Base-by-base conservation (phyloP, 2,113 vertebrate species). In the Sorex araneus region DNA sequence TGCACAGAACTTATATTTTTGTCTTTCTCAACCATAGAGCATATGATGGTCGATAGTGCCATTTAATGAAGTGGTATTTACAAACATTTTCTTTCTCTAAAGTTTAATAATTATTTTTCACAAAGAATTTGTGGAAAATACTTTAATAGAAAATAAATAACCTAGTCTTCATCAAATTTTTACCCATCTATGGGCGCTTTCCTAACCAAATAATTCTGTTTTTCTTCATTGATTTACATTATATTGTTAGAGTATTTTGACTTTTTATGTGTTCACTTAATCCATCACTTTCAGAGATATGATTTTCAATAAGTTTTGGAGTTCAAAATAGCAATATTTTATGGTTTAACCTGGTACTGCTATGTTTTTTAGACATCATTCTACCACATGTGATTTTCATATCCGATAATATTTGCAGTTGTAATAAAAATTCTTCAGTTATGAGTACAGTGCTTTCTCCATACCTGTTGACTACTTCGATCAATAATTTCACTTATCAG, bases 391-490 rank as follows among this genome's bases (percentile, higher is more conserved):
- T 54, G 0, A 57, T 81, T 45, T 81, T 92, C 25, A n/a, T 25
- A 92, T 66, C 18, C 25, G 54, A 8, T 81, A 84, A 28, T 90
- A 87, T 84, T 90, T 82, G n/a, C 25, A 40, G n/a, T 54, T 79
- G 45, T 91, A 75, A 57, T 34, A 75, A 70, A 79, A 28, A 60
- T 6, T 54, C 64, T 47, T 77, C 40, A 40, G 8, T 40, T 6
- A 36, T n/a, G 63, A 93, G 74, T 27, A 45, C 80, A 36, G 6
- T 0, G 64, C 8, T 15, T 92, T 81, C 1, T 84, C 36, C 34
- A 85, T 21, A 63, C 8, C 0, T n/a, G 7, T 47, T 81, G 36
- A 57, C 40, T 64, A 13, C 76, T 34, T 92, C 34, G 6, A 15
- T 74, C n/a, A 87, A 60, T 4, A 78, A 21, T 94, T 92, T 78